Evolutionary conservation across 2,888 invertebrate species (phyloP).

Genomic region (Eutolmus rufibarbis): DNA sequence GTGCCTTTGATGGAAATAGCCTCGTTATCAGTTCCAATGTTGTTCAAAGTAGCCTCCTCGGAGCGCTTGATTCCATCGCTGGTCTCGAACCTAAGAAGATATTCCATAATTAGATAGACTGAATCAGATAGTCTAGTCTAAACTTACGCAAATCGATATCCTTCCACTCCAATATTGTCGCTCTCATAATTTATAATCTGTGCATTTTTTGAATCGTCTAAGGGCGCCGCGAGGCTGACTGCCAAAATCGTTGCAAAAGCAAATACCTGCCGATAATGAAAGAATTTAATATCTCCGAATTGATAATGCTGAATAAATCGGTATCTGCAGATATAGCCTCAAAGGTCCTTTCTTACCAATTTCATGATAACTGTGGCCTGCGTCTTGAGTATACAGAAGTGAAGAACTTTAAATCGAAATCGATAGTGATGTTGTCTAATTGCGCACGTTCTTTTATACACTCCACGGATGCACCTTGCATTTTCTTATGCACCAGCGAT

Average conservation of each 20-base stretch:
- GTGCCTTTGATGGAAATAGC: slow-evolving; percentile 69
- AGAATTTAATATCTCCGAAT: background rate
- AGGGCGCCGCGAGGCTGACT: slow-evolving; percentile 55
- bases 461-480: slow-evolving; percentile 27
- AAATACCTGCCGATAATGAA: background rate
- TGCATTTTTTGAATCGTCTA: slow-evolving; percentile 52
- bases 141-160: slow-evolving; percentile 68
- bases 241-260: slow-evolving; percentile 55
- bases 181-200: slow-evolving; percentile 56
- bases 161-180: slow-evolving; percentile 68
- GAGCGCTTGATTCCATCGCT: slow-evolving; percentile 70
- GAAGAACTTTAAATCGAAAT: slow-evolving; percentile 31
- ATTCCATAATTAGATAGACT: background rate
- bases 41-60: slow-evolving; percentile 68
- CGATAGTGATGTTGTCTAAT: slow-evolving; percentile 30
- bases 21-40: slow-evolving; percentile 70
- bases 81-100: slow-evolving; percentile 67
- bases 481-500: slow-evolving; percentile 23
- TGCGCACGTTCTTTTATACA: slow-evolving; percentile 40
- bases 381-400: background rate
- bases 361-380: slow-evolving; percentile 4
- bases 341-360: background rate
- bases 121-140: background rate
- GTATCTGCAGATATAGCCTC: background rate
- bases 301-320: background rate